A percentile compares a stretch with the other conserved stretches of the same genome.
Conservation (phyloP, 2,888 invertebrate species). For the Anorthoa munda region DNA sequence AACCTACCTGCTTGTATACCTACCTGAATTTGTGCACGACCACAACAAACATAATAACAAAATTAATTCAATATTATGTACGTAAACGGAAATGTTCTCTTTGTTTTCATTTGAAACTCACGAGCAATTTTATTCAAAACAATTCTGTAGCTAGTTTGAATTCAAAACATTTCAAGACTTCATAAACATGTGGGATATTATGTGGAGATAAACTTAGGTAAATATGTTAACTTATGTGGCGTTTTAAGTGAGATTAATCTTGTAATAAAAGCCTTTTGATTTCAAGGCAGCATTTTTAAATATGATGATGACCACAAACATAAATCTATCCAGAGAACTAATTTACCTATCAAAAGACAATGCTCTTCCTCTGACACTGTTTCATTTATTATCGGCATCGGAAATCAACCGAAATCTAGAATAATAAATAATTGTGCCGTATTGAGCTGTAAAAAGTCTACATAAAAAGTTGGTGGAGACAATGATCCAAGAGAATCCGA, state of each 20-base stretch:
- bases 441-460: too few relatives aligned
- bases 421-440: too few relatives aligned
- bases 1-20: too few relatives aligned
- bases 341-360: too few relatives aligned
- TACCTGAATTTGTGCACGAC: not conserved
- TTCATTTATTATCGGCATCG: too few relatives aligned
- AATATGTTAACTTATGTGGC: not conserved
- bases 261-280: not conserved
- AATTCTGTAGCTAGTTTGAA: slow-evolving; percentile 45
- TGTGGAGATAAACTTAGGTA: slow-evolving; percentile 22
- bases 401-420: too few relatives aligned
- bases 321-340: too few relatives aligned
- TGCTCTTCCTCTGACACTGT: too few relatives aligned
- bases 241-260: not conserved
- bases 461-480: too few relatives aligned
- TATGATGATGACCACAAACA: too few relatives aligned
- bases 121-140: slow-evolving; percentile 42
- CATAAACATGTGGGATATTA: slow-evolving; percentile 33
- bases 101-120: slow-evolving; percentile 27
- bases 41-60: not conserved
- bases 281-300: too few relatives aligned
- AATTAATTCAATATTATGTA: slow-evolving; percentile 29
- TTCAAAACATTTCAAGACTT: slow-evolving; percentile 49
- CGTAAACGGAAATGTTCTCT: slow-evolving; percentile 14
- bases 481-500: too few relatives aligned